Conservation (phyloP, 2,113 vertebrate species). For the Entosphenus tridentatus region DNA sequence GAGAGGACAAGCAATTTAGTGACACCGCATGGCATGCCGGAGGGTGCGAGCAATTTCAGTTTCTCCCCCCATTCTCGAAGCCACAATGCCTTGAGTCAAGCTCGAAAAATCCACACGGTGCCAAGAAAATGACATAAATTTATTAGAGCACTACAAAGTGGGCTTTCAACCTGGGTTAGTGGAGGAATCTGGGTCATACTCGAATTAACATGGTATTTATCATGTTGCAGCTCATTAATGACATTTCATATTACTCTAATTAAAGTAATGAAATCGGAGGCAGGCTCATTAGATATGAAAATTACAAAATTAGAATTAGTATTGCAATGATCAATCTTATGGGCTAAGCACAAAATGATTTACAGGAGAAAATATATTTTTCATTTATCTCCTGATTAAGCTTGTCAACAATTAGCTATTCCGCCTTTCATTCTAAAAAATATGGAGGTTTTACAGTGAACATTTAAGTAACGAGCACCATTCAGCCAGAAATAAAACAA, state of each 20-base stretch:
- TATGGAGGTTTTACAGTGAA: conserved; percentile 1
- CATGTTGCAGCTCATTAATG: conserved; percentile 99
- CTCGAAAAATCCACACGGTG: no score
- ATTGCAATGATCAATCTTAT: conserved; percentile 6
- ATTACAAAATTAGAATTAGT: conserved; percentile 92
- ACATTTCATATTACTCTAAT: conserved; percentile 99
- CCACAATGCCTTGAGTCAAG: no score
- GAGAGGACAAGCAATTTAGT: no score
- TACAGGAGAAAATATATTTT: conserved; percentile 4
- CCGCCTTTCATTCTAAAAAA: neutral
- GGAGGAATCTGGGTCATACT: conserved; percentile 72
- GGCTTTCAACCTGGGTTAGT: conserved; percentile 4
- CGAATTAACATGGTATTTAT: conserved; percentile 98
- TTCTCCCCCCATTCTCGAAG: no score
- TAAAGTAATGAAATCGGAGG: conserved; percentile 99
- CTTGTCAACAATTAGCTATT: conserved; percentile 3
- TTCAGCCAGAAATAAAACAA: neutral
- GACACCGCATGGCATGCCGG: no score
- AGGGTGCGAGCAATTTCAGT: no score
- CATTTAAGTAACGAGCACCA: neutral
- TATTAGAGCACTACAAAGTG: neutral
- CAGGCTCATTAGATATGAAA: conserved; percentile 99
- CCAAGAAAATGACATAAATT: no score
- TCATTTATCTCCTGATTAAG: conserved; percentile 5
- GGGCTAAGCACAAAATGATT: conserved; percentile 2